Base-by-base conservation (phyloP, 2,888 invertebrate species). In the Drosophila hamatofila region DNA sequence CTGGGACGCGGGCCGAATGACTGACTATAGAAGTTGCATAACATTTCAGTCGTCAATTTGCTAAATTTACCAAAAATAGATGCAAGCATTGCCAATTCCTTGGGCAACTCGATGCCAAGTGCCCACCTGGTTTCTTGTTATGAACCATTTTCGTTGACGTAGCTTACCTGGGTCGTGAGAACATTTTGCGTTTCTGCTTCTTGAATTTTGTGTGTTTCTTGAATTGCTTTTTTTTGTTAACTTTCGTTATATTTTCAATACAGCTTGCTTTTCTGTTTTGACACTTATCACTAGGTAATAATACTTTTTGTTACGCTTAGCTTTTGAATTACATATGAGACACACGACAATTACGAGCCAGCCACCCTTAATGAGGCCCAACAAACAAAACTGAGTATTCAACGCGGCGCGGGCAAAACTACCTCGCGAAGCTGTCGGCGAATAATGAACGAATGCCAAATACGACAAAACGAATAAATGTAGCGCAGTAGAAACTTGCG, bases 111-210 rank as follows among this genome's bases (percentile, higher is more conserved):
- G 61, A 63, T 48, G 49, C 46, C 58, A 62, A 18, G 35, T 44
- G 23, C 46, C 23, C 46, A 68, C 33, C 25, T 27, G 27, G 21
- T 18, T 27, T 39, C 23, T 27, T 44, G n/a, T 16, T 39, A 25
- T 54, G 37, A 23, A 18, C 39, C 14, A 3, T 54, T 49, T 55
- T 51, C 27, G 30, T 8, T 42, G 18, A 46, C 35, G 18, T 55
- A 59, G 77, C 92, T 92, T 85, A 92, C 92, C 89, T 89, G 81
- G 91, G 90, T 59, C 92, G 90, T 79, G 90, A 87, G 69, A 92
- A 88, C 92, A 92, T 92, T 72, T 81, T 90, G 67, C 27, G 41
- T 49, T 68, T 23, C 7, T 23, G 14, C 21, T 23, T 23, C 1
- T 44, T 14, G 7, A 21, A 23, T 23, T 44, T 44, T 12, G 42